Evolutionary conservation across 2,113 vertebrate genomes (phyloP).

Genomic region (Cynocephalus volans): DNA sequence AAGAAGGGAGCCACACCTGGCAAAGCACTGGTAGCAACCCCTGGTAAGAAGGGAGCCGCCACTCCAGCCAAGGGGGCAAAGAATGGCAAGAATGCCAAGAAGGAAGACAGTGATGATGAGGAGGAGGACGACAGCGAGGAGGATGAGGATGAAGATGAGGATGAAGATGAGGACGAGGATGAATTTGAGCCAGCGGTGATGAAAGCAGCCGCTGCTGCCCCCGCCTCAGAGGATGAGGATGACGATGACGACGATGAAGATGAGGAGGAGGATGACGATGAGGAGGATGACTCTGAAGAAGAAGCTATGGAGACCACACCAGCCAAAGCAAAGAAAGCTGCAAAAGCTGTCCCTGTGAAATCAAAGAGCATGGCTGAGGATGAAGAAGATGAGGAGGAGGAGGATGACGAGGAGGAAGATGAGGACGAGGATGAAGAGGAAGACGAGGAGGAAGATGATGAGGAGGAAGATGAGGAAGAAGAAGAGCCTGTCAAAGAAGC

Average conservation of each 20-base stretch:
- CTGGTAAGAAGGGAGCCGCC: slow-evolving; percentile 86
- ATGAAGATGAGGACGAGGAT: slow-evolving; percentile 84
- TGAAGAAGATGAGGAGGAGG: slow-evolving; percentile 86
- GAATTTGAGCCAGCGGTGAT: slow-evolving; percentile 51
- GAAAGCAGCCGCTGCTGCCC: slow-evolving; percentile 65
- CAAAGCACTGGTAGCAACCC: slow-evolving; percentile 76
- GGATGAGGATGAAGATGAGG: slow-evolving; percentile 63
- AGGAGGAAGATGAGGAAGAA: slow-evolving; percentile 86
- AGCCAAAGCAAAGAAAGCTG: slow-evolving; percentile 93
- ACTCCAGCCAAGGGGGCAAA: slow-evolving; percentile 88
- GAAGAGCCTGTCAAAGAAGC: slow-evolving; percentile 89
- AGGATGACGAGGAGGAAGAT: slow-evolving; percentile 91
- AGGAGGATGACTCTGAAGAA: slow-evolving; percentile 92
- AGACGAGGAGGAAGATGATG: too few relatives aligned
- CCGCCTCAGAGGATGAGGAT: slow-evolving; percentile 72
- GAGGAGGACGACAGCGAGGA: slow-evolving; percentile 82
- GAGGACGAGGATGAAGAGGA: slow-evolving; percentile 89
- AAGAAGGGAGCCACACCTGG: slow-evolving; percentile 88
- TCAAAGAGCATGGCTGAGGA: slow-evolving; percentile 78
- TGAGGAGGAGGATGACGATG: fast-evolving
- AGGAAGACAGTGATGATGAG: slow-evolving; percentile 89
- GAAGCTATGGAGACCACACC: slow-evolving; percentile 94
- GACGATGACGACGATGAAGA: neutral
- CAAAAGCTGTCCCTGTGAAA: slow-evolving; percentile 89
- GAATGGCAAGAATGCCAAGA: slow-evolving; percentile 91